Evolutionary conservation across 2,888 invertebrate genomes (phyloP).

Genomic region (Mylabris sibirica): DNA sequence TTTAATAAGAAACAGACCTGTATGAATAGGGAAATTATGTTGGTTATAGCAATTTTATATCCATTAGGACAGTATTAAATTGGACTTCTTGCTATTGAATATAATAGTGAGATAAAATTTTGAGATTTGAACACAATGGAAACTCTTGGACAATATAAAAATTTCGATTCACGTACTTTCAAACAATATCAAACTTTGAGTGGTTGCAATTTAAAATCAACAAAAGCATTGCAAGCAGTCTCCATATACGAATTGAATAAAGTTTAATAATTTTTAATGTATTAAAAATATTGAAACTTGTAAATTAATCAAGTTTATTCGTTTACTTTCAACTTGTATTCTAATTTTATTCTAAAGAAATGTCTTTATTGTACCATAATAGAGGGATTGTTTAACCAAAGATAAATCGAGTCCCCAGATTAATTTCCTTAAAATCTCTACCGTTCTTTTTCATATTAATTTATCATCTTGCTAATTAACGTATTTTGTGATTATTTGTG

Average conservation of each 20-base stretch:
- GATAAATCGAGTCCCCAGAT: constrained; percentile 22
- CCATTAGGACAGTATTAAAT: too few species aligned
- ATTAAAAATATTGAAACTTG: not conserved
- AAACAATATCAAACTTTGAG: too few species aligned
- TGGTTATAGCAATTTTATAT: too few species aligned
- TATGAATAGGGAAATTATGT: too few species aligned
- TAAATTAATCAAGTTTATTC: constrained; percentile 28
- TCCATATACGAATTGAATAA: not conserved
- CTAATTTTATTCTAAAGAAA: not conserved
- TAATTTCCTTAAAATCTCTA: constrained; percentile 31
- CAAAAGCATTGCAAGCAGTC: not conserved
- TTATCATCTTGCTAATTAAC: constrained; percentile 13
- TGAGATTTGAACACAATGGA: too few species aligned
- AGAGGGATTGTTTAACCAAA: constrained; percentile 19
- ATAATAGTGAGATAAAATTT: too few species aligned
- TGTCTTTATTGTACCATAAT: constrained; percentile 16
- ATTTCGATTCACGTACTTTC: too few species aligned
- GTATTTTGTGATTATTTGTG: too few species aligned
- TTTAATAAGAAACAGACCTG: too few species aligned
- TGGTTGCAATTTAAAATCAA: too few species aligned
- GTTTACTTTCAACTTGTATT: constrained; percentile 20
- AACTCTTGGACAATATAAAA: too few species aligned
- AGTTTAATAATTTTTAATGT: not conserved
- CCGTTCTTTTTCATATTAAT: constrained; percentile 17
- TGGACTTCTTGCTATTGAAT: too few species aligned